A percentile compares a stretch with the other conserved stretches of the same genome.
Conservation (phyloP, 2,113 vertebrate species). For the Lophochroa leadbeateri region DNA sequence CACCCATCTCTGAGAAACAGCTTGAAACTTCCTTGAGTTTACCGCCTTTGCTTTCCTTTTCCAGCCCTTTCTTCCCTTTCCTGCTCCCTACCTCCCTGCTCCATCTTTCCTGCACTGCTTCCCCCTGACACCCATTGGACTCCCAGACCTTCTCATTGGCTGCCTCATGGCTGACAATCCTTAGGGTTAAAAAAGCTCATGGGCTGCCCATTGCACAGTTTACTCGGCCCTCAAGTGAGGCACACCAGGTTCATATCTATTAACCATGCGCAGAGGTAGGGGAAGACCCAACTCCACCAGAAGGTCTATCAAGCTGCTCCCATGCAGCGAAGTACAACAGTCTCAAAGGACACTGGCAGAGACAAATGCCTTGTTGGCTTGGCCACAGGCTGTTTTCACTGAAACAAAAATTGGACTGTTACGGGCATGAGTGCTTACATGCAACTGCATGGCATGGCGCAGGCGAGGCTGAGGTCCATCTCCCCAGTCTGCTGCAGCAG, state of each 20-base stretch:
- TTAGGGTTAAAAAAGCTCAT: neutral
- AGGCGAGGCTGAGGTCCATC: neutral
- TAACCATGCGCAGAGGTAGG: neutral
- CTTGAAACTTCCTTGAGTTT: neutral
- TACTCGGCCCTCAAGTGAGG: neutral
- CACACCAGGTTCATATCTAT: neutral
- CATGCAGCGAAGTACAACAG: neutral
- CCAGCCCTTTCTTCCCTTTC: neutral
- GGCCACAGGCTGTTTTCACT: fast-evolving
- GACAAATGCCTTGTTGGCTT: neutral
- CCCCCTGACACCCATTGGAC: fast-evolving
- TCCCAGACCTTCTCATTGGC: neutral
- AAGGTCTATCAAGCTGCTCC: neutral
- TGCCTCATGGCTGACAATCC: neutral
- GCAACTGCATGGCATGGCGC: fast-evolving
- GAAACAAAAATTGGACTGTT: neutral
- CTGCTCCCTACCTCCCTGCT: neutral
- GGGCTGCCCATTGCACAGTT: neutral
- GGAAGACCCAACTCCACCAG: neutral
- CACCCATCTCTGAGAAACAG: neutral
- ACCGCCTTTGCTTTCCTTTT: neutral
- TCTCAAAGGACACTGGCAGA: neutral
- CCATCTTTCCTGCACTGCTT: neutral
- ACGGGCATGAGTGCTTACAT: fast-evolving
- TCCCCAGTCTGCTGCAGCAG: neutral